Evolutionary conservation across 2,888 invertebrate genomes (phyloP), one percentile per base, ranked within the genome.

Genomic region (Macropis europaea): DNA sequence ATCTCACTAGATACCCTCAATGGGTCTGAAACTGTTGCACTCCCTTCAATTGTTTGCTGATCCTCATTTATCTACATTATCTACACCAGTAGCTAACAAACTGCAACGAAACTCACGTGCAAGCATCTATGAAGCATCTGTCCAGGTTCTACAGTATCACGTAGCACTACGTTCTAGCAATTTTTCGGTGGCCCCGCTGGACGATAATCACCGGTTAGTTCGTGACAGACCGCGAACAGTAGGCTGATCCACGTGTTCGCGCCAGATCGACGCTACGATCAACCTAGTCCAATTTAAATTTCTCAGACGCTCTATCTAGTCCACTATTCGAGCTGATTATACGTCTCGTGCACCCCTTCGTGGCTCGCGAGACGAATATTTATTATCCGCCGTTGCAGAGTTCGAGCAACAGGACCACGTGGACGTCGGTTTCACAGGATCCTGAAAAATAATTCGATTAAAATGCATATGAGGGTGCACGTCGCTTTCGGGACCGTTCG

Each of bases 211-310:
- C 78, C 54, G 83, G 84, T 72, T 75, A 24, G 54, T 42, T 53
- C 66, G 61, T 67, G 68, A 62, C 70, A 64, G 63, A 50, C 43
- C 71, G 66, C 64, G 67, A 73, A 78, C 73, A 79, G 77, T 79
- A 76, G 81, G 68, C 74, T 73, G 67, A 71, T 66, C 74, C 50
- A 57, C 64, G 28, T 64, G 48, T 73, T 76, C 77, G 67, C 77
- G 60, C 77, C 70, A 32, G 59, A 60, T 61, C 69, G 48, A 42
- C 43, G 69, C 78, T 56, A 70, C 74, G 62, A 73, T 70, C 73
- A 78, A 81, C 83, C 86, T 86, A 86, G 84, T 78, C 79, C 84
- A 87, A 86, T 87, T 86, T 86, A 87, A 85, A 85, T 85, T 85
- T 85, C n/a, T 76, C 81, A 80, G 82, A 76, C 81, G 52, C 47